Evolutionary conservation across 2,888 invertebrate species (phyloP).

Genomic region (Cinara cedri): DNA sequence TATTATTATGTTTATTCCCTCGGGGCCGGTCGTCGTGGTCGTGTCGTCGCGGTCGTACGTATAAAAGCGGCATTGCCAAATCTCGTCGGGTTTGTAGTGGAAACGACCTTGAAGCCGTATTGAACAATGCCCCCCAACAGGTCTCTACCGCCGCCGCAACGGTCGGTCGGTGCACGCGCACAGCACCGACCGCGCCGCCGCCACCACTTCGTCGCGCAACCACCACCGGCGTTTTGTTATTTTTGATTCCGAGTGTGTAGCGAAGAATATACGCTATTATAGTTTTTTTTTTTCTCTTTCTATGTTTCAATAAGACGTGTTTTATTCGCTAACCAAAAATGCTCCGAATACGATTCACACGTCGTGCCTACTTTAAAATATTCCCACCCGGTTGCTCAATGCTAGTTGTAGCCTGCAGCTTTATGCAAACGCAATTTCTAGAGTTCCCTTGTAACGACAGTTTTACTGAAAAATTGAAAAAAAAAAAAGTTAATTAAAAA

Average conservation of each 20-base stretch:
- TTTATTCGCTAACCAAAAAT: no score
- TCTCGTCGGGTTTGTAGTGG: slow-evolving; percentile 44
- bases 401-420: no score
- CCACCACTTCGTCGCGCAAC: neutral
- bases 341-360: no score
- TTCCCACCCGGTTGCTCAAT: no score
- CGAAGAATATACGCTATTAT: no score
- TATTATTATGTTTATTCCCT: neutral
- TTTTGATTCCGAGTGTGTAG: neutral
- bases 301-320: no score
- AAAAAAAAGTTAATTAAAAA: no score
- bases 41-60: neutral
- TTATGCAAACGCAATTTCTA: no score
- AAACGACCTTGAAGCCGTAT: slow-evolving; percentile 50
- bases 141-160: slow-evolving; percentile 16
- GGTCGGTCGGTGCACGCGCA: neutral
- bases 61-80: slow-evolving; percentile 54
- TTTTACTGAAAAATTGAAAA: no score
- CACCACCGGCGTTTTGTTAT: slow-evolving; percentile 15
- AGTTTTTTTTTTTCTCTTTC: no score
- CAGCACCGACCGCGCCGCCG: neutral
- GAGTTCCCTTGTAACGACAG: no score
- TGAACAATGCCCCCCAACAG: slow-evolving; percentile 54
- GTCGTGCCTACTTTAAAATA: no score
- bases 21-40: neutral